phyloP scores from a whole-genome alignment of 2,797 vertebrate species.

The Lerista edwardsae region DNA sequence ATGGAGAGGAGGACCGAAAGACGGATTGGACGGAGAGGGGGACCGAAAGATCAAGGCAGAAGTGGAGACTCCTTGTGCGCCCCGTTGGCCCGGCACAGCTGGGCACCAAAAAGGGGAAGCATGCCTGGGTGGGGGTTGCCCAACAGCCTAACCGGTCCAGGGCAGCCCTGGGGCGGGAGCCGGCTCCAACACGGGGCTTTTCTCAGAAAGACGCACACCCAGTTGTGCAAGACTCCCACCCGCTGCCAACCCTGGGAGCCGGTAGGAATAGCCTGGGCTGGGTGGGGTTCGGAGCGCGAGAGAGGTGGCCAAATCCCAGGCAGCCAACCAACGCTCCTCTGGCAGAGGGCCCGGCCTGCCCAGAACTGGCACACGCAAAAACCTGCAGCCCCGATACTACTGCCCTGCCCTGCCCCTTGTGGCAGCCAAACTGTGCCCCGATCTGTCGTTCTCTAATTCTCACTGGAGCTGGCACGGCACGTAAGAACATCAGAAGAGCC shows the following conservation, averaged over 20 bases:
- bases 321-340: neutral
- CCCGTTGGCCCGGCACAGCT: neutral
- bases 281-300: neutral
- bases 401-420: neutral
- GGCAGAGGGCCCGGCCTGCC: neutral
- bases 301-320: neutral
- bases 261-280: neutral
- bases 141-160: neutral
- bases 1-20: neutral
- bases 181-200: neutral
- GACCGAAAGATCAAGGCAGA: constrained; percentile 46
- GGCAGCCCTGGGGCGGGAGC: neutral
- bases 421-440: too few relatives aligned
- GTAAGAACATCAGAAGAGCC: too few relatives aligned
- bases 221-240: neutral
- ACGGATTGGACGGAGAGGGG: neutral
- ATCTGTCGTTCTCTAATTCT: too few relatives aligned
- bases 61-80: constrained; percentile 54
- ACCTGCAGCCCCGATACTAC: neutral
- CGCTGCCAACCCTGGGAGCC: neutral
- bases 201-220: neutral
- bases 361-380: neutral
- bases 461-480: too few relatives aligned
- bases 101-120: constrained; percentile 11
- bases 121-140: neutral